Evolutionary conservation across 2,113 vertebrate species (phyloP).

Genomic region (Pelmatolapia mariae): DNA sequence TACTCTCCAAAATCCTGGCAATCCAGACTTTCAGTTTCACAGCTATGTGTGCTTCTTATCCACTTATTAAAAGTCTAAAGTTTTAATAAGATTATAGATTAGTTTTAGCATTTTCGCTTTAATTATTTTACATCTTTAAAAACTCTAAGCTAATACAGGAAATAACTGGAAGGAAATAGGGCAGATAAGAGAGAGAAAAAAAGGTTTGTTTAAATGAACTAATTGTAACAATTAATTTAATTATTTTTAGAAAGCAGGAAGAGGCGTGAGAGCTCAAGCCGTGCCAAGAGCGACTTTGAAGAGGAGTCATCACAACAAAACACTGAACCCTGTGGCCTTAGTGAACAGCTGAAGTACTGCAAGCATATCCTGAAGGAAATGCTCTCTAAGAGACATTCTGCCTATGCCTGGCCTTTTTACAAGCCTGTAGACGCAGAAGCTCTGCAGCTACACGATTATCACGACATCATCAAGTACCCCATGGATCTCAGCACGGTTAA

Average conservation of each 20-base stretch:
- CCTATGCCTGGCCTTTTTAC: conserved; percentile 97
- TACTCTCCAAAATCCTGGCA: background rate
- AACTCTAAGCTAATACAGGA: background rate
- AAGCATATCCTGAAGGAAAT: conserved; percentile 89
- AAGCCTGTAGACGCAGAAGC: conserved; percentile 90
- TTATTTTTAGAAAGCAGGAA: conserved; percentile 67
- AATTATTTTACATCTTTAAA: background rate
- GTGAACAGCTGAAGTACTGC: conserved; percentile 85
- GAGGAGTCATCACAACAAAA: conserved; percentile 73
- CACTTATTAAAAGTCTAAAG: background rate
- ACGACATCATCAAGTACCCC: conserved; percentile 95
- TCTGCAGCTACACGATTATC: conserved; percentile 91
- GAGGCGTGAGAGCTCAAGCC: conserved; percentile 74
- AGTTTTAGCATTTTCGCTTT: background rate
- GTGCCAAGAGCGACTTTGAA: conserved; percentile 78
- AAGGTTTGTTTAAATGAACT: background rate
- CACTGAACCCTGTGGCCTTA: conserved; percentile 73
- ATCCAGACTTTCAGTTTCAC: background rate
- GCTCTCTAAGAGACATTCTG: conserved; percentile 89
- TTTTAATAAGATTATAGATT: background rate
- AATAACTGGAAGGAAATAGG: background rate
- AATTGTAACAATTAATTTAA: conserved; percentile 58
- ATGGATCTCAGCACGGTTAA: conserved; percentile 98
- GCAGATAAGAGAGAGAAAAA: background rate
- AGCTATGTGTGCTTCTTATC: background rate